phyloP scores from a whole-genome alignment of 92 coral and sea anemone species.

The Palythoa heliodiscus region DNA sequence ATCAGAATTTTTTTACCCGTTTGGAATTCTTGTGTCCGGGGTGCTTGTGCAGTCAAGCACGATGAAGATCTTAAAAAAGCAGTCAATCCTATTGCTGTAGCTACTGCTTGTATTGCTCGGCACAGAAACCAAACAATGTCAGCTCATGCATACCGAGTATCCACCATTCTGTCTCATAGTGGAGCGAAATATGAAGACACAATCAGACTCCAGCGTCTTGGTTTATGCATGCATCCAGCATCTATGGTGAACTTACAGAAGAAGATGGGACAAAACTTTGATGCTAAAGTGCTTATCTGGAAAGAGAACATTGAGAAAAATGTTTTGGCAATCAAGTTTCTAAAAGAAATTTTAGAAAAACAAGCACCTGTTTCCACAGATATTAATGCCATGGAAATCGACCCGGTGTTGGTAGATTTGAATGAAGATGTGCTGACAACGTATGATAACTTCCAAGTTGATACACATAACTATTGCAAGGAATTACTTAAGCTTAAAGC shows the following conservation, averaged over 20 bases:
- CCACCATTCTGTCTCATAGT: constrained; percentile 56
- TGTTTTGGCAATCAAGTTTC: neutral
- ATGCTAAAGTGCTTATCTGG: constrained; percentile 63
- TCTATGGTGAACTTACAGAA: constrained; percentile 52
- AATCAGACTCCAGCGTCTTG: constrained; percentile 53
- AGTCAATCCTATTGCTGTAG: constrained; percentile 52
- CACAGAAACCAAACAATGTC: constrained; percentile 60
- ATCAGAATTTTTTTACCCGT: constrained; percentile 49
- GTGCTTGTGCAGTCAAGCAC: constrained; percentile 53
- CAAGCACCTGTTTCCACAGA: neutral
- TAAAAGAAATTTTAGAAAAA: neutral
- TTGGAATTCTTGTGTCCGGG: constrained; percentile 58
- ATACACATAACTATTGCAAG: neutral
- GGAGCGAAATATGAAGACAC: constrained; percentile 56
- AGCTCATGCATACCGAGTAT: constrained; percentile 64
- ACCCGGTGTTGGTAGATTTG: neutral
- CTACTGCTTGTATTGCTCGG: constrained; percentile 54
- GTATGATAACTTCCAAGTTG: neutral
- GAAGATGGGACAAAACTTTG: constrained; percentile 58
- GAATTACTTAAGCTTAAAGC: neutral
- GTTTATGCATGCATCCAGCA: constrained; percentile 68
- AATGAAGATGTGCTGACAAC: neutral
- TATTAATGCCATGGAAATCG: neutral
- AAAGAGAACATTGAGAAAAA: constrained; percentile 56
- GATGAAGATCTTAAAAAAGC: constrained; percentile 1